Base-by-base conservation (phyloP, 2,888 invertebrate species). In the Limnephilus rhombicus region DNA sequence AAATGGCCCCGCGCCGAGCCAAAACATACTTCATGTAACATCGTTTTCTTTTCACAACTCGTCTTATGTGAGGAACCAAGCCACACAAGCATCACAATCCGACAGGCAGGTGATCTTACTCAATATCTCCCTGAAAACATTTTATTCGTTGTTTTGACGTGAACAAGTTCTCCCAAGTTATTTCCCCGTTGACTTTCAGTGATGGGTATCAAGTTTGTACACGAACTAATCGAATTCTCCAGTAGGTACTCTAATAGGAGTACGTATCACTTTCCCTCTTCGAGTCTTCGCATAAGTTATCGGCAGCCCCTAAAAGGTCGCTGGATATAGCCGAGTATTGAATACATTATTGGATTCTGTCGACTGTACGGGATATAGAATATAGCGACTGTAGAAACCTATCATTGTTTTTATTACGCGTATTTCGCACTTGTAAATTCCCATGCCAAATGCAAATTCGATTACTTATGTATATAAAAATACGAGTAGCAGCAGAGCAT, bases 171-270 rank as follows among this genome's bases (percentile, higher is more conserved):
- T 68, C 68, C 9, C 24, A 24, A 24, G 68, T 68, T 68, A 68
- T n/a, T 24, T n/a, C 68, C 9, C 68, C 68, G 68, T 68, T 68
- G 68, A 68, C 68, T 68, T 68, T 83, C 90, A 90, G 31, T 90
- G 90, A 90, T 90, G 90, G 90, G 90, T 90, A 83, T 90, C 34
- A 68, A 68, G 68, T 68, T 68, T 68, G 68, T 68, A 68, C 68
- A 68, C 68, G 41, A 90, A 90, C 81, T 90, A 90, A 90, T 90
- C 90, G 90, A 90, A 90, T 90, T 83, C 81, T 53, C 81, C 83
- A 12, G 31, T 49, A 49, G 49, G 49, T 45, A 83, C 81, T 29
- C n/a, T 24, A 53, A 24, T 82, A 68, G 5, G 13, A 31, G 49
- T 88, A 68, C 68, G 24, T 68, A 68, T 68, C 68, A 68, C 34